Percentiles rank a stretch among this genome's conserved stretches.
These are phyloP conservation scores for Pangasianodon hypophthalmus DNA, from an alignment of 2,113 vertebrate species.

Conservation along the genomic window DNA sequence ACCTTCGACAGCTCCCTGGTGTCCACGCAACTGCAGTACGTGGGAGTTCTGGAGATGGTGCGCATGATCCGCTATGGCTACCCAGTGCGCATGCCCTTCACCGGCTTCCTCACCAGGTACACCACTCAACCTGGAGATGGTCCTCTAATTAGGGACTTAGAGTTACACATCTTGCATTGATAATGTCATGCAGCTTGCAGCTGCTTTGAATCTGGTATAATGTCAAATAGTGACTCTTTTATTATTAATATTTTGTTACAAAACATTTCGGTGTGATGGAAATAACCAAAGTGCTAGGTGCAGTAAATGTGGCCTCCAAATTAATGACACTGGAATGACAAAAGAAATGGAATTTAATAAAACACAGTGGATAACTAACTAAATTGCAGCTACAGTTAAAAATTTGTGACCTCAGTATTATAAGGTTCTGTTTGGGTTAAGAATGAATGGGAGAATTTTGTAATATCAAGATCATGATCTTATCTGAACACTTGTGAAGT, in stretches of 20 bases:
- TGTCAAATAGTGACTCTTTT: neutral
- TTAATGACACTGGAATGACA: neutral
- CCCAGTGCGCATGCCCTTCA: constrained; percentile 85
- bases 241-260: neutral
- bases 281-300: neutral
- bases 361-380: neutral
- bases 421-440: neutral
- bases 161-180: neutral
- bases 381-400: neutral
- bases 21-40: constrained; percentile 89
- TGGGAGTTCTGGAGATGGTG: constrained; percentile 91
- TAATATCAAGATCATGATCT: no score
- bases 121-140: neutral
- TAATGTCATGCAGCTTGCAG: neutral
- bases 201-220: neutral
- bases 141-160: neutral
- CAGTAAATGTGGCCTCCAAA: neutral
- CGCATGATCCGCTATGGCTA: constrained; percentile 89
- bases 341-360: neutral
- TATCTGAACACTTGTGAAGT: neutral
- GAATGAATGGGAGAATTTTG: neutral
- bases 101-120: constrained; percentile 87
- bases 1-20: constrained; percentile 87
- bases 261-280: neutral
- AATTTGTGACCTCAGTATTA: neutral